These are phyloP conservation scores for Urocitellus parryii DNA, from an alignment of 2,113 vertebrate species.

Conservation along the genomic window DNA sequence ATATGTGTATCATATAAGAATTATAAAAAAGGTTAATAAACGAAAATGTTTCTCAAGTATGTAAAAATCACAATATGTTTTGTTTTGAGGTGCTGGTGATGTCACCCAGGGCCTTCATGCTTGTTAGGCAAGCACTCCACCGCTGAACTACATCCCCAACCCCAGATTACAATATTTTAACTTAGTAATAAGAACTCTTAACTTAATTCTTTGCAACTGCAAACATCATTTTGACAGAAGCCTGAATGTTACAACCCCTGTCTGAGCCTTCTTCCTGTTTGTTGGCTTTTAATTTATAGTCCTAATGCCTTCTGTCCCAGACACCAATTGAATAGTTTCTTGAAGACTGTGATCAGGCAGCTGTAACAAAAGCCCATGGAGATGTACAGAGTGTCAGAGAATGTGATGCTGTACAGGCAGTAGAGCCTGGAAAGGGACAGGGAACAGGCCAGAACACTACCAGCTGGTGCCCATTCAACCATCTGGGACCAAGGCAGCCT, in stretches of 20 bases:
- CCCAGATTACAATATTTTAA: background rate
- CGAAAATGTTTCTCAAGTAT: conserved; percentile 42
- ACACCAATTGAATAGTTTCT: background rate
- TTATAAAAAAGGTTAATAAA: conserved; percentile 50
- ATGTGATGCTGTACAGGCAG: background rate
- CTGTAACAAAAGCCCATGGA: background rate
- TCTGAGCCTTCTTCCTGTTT: conserved; percentile 17
- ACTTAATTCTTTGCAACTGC: background rate
- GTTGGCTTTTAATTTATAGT: conserved; percentile 33
- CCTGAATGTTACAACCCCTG: background rate
- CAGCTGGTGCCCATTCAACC: background rate
- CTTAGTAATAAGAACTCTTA: conserved; percentile 13
- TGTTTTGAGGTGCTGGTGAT: background rate
- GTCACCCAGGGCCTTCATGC: background rate
- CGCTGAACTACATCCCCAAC: background rate
- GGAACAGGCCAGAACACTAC: background rate
- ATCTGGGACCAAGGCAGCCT: background rate
- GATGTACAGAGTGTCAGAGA: background rate
- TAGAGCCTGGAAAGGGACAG: background rate
- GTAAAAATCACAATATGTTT: conserved; percentile 47
- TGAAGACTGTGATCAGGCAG: conserved; percentile 1
- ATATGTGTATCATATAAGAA: conserved; percentile 31
- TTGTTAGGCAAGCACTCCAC: background rate
- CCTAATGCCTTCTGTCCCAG: background rate
- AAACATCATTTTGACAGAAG: conserved; percentile 57